Conservation (phyloP, 2,888 invertebrate species). For the Pristionchus mayeri region DNA sequence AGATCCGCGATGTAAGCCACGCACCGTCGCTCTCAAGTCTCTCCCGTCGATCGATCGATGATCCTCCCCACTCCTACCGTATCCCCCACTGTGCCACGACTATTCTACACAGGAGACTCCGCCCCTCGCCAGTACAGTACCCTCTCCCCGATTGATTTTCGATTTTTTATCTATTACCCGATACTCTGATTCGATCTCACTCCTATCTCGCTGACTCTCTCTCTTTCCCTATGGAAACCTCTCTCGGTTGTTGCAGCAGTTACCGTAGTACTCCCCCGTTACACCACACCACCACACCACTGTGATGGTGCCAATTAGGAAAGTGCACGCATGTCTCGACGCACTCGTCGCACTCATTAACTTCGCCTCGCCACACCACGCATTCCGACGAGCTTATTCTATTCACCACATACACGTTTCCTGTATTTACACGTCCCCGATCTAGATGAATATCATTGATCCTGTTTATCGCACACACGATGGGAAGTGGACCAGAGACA, state of each 20-base stretch:
- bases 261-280: neutral
- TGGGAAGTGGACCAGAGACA: too few relatives aligned
- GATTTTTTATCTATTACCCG: neutral
- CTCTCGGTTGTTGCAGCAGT: neutral
- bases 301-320: neutral
- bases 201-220: neutral
- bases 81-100: conserved; percentile 13
- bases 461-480: conserved; percentile 36
- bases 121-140: conserved; percentile 39
- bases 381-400: too few relatives aligned
- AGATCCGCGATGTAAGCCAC: conserved; percentile 24
- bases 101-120: neutral
- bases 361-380: neutral
- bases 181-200: neutral
- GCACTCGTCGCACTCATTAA: conserved; percentile 8
- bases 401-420: neutral
- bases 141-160: neutral
- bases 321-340: conserved; percentile 29
- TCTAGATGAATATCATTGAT: conserved; percentile 48
- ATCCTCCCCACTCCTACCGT: neutral
- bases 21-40: neutral
- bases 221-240: neutral
- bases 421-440: conserved; percentile 10
- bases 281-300: neutral
- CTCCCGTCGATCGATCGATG: conserved; percentile 26